phyloP scores from a whole-genome alignment of 2,797 vertebrate species.

The Cryptoblepharus egeriae region DNA sequence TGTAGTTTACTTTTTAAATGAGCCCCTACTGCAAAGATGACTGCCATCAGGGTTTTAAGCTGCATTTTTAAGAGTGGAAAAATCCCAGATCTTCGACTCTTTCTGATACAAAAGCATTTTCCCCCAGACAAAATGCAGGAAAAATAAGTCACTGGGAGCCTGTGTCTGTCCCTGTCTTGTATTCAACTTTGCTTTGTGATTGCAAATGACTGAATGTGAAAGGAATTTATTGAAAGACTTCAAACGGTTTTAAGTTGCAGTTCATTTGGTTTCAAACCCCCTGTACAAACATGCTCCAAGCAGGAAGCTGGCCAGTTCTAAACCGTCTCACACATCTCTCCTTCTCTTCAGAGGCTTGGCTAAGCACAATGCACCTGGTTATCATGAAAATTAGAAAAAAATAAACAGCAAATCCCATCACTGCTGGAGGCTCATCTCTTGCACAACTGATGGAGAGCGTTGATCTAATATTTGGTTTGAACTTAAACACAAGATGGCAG shows the following conservation, averaged over 20 bases:
- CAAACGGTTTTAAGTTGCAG: slow-evolving; percentile 56
- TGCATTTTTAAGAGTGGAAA: not conserved
- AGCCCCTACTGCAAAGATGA: not conserved
- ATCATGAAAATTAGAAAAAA: slow-evolving; percentile 11
- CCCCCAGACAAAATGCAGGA: not conserved
- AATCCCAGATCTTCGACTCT: not conserved
- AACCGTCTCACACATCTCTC: slow-evolving; percentile 2
- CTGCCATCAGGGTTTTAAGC: not conserved
- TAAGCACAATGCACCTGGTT: not conserved
- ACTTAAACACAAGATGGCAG: slow-evolving; percentile 22
- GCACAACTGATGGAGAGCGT: not conserved
- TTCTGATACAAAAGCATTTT: not conserved
- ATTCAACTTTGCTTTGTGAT: not conserved
- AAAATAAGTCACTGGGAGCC: slow-evolving; percentile 1
- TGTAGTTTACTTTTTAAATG: not conserved
- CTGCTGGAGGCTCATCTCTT: not conserved
- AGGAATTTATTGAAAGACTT: slow-evolving; percentile 69
- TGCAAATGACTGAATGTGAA: slow-evolving; percentile 43
- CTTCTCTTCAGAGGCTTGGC: not conserved
- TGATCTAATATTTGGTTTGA: not conserved
- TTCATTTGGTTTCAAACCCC: slow-evolving; percentile 46
- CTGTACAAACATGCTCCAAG: slow-evolving; percentile 42
- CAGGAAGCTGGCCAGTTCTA: not conserved
- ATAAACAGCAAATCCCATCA: not conserved
- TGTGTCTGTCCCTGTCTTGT: not conserved